Base-by-base conservation (phyloP, 2,888 invertebrate genomes). In the Sialis lutaria region DNA sequence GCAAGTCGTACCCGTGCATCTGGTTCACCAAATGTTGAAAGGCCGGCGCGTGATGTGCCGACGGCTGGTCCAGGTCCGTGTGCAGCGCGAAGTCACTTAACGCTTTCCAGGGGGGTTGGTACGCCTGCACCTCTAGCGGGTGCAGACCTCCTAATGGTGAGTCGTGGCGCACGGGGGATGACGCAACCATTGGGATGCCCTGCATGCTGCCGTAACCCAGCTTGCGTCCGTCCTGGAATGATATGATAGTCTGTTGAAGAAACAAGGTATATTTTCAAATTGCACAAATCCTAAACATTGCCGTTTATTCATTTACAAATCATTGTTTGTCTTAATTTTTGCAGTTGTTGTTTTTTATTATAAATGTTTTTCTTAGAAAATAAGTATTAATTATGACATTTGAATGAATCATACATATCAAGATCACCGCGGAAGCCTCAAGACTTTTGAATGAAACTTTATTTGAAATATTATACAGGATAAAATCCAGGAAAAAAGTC, bases 81-180 rank as follows among this genome's bases (percentile, higher is more conserved):
- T 93, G 92, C 56, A 93, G 77, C 52, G 93, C 93, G 69, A 93
- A 95, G 68, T 95, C 95, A 47, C 87, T 86, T 47, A 95, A 78
- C 51, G 93, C 91, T 70, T 95, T 93, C 96, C 95, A 96, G 39
- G 90, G 92, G 47, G 92, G 93, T 68, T 95, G 93, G 74, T 93
- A 97, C 53, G 92, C 89, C 57, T 82, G 80, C 33, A 85, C 82
- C 68, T 96, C 95, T 49, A 95, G 74, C 35, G 88, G 83, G 59
- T 88, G 86, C 63, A 88, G 78, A 49, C 89, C 84, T 22, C 22
- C 22, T 49, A 86, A 71, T 1, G 87, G 87, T 49, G 88, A 85
- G 66, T 89, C 90, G 68, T 90, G 89, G 43, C 90, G 74, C 50
- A 90, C 89, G 33, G 90, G 90, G 55, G 93, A 91, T 40, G 91